These are phyloP conservation scores for Eptatretus burgeri DNA, from an alignment of 2,113 vertebrate species.

Conservation along the genomic window DNA sequence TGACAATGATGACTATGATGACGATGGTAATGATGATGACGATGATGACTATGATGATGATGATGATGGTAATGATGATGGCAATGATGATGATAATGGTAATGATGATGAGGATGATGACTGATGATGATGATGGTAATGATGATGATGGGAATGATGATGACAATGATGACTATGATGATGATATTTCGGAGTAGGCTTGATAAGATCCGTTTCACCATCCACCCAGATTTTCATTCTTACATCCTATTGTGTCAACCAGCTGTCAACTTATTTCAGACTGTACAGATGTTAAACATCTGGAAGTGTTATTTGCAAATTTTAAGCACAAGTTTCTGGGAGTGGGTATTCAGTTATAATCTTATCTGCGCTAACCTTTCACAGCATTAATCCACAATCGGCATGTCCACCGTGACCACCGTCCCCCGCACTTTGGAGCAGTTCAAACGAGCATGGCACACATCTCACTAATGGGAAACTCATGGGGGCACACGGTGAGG, in stretches of 20 bases:
- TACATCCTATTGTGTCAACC: neutral
- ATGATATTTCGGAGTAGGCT: neutral
- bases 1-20: neutral
- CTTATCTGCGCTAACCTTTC: too few relatives aligned
- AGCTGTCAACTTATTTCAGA: neutral
- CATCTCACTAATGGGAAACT: too few relatives aligned
- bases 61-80: neutral
- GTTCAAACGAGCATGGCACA: too few relatives aligned
- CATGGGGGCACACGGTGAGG: too few relatives aligned
- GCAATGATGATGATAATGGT: neutral
- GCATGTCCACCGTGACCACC: too few relatives aligned
- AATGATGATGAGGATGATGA: neutral
- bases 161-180: neutral
- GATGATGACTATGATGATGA: neutral
- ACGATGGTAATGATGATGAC: neutral
- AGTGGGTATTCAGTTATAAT: too few relatives aligned
- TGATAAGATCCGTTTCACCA: neutral
- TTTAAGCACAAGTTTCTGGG: neutral
- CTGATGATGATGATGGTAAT: neutral
- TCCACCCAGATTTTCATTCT: neutral
- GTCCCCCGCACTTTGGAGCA: too few relatives aligned
- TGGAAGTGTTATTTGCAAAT: neutral
- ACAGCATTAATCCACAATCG: too few relatives aligned
- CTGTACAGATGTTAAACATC: neutral
- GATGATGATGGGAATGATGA: neutral